Evolutionary conservation across 2,797 vertebrate genomes (phyloP).

Genomic region (Bradypodion pumilum): DNA sequence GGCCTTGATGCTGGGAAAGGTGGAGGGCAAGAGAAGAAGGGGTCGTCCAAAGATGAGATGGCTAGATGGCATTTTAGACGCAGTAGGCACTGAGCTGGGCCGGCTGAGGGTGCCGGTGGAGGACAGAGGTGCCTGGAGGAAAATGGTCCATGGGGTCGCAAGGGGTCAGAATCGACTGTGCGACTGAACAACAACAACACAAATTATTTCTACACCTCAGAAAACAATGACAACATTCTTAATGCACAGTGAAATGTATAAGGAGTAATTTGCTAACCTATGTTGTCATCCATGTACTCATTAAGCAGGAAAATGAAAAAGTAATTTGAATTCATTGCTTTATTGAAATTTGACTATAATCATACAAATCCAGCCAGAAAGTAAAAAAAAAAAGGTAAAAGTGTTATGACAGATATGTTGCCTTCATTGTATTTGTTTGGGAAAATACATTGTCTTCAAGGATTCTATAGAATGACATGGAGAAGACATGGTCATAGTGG

Average conservation of each 20-base stretch:
- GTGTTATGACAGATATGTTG: background rate
- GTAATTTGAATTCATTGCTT: background rate
- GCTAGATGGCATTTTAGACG: too few relatives aligned
- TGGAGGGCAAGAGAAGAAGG: too few relatives aligned
- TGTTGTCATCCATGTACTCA: background rate
- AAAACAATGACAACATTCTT: background rate
- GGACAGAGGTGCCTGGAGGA: too few relatives aligned
- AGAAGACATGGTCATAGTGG: background rate
- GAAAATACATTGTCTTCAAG: background rate
- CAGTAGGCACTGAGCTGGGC: too few relatives aligned
- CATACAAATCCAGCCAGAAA: background rate
- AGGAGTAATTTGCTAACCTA: background rate
- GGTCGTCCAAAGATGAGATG: too few relatives aligned
- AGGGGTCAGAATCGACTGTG: too few relatives aligned
- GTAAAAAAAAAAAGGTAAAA: background rate
- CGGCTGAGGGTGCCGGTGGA: too few relatives aligned
- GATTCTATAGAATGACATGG: background rate
- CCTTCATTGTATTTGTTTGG: background rate
- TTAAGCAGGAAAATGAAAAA: background rate
- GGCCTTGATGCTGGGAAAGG: too few relatives aligned
- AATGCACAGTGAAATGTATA: conserved; percentile 1
- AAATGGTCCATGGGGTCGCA: too few relatives aligned
- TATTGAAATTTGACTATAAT: background rate
- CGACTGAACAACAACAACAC: too few relatives aligned
- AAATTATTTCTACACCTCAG: background rate